phyloP scores from a whole-genome alignment of 2,797 vertebrate genomes.

The Neomorphus geoffroyi region DNA sequence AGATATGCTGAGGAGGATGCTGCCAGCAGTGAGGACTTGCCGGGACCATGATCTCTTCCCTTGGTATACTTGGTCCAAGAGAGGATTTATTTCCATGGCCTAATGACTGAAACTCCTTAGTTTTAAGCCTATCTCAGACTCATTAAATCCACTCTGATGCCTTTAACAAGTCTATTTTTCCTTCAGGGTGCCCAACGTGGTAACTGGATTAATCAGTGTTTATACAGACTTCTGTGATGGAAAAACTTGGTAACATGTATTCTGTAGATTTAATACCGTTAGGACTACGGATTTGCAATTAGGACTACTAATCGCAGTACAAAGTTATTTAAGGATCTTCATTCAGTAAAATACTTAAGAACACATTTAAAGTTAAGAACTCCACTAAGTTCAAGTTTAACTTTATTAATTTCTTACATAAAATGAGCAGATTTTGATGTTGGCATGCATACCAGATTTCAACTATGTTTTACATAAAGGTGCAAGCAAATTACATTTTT shows the following conservation, averaged over 20 bases:
- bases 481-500: background rate
- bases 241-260: background rate
- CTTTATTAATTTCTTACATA: background rate
- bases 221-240: background rate
- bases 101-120: background rate
- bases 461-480: background rate
- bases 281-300: background rate
- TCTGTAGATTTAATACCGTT: background rate
- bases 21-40: background rate
- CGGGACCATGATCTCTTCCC: background rate
- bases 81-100: background rate
- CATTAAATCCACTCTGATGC: background rate
- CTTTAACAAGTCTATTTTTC: background rate
- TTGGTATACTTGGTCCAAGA: background rate
- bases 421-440: background rate
- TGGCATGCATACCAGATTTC: background rate
- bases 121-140: slow-evolving; percentile 26
- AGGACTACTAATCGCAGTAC: background rate
- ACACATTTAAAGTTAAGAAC: background rate
- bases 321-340: background rate
- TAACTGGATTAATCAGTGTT: background rate
- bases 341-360: background rate
- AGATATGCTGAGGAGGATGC: background rate
- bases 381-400: background rate
- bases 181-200: background rate